These are phyloP conservation scores for Menidia beryllina DNA, from an alignment of 2,113 vertebrate genomes.

Conservation along the genomic window DNA sequence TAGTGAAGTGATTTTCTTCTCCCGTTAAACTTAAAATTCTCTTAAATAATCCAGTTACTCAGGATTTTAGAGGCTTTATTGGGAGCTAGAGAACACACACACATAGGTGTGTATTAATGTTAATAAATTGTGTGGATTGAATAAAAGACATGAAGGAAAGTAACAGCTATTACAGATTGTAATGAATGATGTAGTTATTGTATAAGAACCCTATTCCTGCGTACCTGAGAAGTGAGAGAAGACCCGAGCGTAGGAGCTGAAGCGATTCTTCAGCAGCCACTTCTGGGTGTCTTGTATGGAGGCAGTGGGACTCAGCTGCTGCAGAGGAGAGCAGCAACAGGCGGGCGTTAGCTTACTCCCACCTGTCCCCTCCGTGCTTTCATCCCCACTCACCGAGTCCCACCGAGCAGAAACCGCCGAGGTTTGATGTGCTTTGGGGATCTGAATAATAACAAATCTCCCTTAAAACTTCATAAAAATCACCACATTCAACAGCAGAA, in stretches of 20 bases:
- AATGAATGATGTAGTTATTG: too few relatives aligned
- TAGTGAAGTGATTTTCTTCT: background rate
- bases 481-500: too few relatives aligned
- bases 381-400: too few relatives aligned
- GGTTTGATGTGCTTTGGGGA: too few relatives aligned
- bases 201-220: too few relatives aligned
- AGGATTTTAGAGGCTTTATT: background rate
- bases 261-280: conserved; percentile 93
- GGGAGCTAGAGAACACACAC: background rate
- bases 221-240: conserved; percentile 97
- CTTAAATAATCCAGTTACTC: background rate
- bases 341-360: background rate
- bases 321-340: conserved; percentile 30
- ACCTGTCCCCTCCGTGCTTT: too few relatives aligned
- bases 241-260: conserved; percentile 89
- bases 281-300: conserved; percentile 94
- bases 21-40: background rate
- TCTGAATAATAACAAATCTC: too few relatives aligned
- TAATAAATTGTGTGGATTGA: too few relatives aligned
- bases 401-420: too few relatives aligned
- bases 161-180: too few relatives aligned
- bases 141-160: background rate
- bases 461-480: too few relatives aligned
- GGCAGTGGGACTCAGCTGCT: conserved; percentile 92
- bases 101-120: too few relatives aligned